Evolutionary conservation across 2,888 invertebrate genomes (phyloP).

Genomic region (Synergus japonicus): DNA sequence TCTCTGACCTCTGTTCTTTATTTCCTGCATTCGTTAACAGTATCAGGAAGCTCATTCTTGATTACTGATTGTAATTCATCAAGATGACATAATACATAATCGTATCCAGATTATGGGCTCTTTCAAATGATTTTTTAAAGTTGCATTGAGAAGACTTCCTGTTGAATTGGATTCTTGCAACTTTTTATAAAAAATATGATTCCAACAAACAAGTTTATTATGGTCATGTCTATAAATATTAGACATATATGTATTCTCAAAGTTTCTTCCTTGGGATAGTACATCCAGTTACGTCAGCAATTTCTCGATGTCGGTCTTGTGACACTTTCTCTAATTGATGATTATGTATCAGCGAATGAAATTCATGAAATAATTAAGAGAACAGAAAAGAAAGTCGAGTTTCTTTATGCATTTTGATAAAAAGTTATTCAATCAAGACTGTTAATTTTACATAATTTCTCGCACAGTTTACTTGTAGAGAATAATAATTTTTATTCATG

Average conservation of each 20-base stretch:
- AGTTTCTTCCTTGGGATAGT: background rate
- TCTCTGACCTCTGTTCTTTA: slow-evolving; percentile 24
- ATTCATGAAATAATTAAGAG: background rate
- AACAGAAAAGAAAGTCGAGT: background rate
- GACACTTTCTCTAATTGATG: background rate
- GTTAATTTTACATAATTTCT: background rate
- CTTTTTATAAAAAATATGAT: background rate
- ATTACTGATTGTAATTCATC: slow-evolving; percentile 6
- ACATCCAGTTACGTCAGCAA: background rate
- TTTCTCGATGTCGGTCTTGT: background rate
- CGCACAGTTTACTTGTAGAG: background rate
- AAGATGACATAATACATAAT: background rate
- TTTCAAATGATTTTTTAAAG: background rate
- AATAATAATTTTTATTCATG: background rate
- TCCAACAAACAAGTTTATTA: background rate
- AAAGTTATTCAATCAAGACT: background rate
- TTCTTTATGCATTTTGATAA: background rate
- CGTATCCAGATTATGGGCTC: background rate
- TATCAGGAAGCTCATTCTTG: slow-evolving; percentile 7
- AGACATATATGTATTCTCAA: background rate
- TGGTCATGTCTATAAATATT: background rate
- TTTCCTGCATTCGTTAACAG: slow-evolving; percentile 22
- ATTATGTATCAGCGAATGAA: background rate
- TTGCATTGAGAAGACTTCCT: background rate
- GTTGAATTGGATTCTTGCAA: background rate